Conservation (phyloP, 2,113 vertebrate genomes). For the Pollachius pollachius region DNA sequence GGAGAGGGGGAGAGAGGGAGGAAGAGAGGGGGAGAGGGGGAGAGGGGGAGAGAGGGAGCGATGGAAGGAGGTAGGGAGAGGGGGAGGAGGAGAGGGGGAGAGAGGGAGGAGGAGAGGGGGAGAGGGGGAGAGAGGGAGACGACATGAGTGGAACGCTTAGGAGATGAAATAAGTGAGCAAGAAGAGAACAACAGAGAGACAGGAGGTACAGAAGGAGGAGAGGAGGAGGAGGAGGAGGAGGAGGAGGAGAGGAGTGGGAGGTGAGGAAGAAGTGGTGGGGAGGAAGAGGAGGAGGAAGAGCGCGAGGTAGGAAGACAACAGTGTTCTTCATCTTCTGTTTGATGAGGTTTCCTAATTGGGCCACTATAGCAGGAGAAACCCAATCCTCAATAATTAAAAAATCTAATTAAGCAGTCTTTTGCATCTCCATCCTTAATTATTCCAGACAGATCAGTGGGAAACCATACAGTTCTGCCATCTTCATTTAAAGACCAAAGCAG, state of each 20-base stretch:
- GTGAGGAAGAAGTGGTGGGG: neutral
- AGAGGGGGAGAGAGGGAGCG: too few species aligned
- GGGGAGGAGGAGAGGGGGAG: too few species aligned
- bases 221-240: neutral
- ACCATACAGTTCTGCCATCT: slow-evolving; percentile 60
- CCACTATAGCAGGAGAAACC: slow-evolving; percentile 70
- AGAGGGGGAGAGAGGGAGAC: neutral
- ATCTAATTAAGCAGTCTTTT: slow-evolving; percentile 80
- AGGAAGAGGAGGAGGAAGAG: neutral
- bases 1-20: too few species aligned
- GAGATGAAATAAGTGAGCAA: neutral
- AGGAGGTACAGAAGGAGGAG: neutral
- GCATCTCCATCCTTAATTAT: slow-evolving; percentile 76
- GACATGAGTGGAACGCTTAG: neutral
- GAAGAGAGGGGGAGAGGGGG: too few species aligned
- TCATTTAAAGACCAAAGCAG: slow-evolving; percentile 62
- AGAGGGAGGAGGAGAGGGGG: neutral
- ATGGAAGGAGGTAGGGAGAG: too few species aligned
- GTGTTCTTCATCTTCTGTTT: slow-evolving; percentile 64
- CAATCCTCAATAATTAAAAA: slow-evolving; percentile 83
- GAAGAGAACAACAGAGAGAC: neutral
- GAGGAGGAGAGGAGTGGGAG: neutral
- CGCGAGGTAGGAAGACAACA: slow-evolving; percentile 10
- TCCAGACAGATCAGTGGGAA: slow-evolving; percentile 63
- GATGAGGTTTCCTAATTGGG: slow-evolving; percentile 77